Base-by-base conservation (phyloP, 2,113 vertebrate species). In the Hippocampus guttulatus region DNA sequence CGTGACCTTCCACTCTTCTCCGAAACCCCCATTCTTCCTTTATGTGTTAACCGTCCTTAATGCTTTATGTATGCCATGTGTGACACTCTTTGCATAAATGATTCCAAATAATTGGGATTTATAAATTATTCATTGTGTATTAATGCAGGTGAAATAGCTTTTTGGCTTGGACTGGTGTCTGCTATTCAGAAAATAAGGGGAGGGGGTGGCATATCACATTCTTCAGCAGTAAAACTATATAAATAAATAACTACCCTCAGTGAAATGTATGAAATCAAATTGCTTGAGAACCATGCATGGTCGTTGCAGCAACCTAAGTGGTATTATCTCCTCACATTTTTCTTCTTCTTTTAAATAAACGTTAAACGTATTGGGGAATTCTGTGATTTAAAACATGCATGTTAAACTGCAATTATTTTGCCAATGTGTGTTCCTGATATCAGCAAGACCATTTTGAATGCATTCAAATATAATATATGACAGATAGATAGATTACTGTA, bases 71-170 rank as follows among this genome's bases (percentile, higher is more conserved):
- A 95, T 97, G 94, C 94, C 95, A 95, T 94, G 95, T 95, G 93
- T 92, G 91, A 95, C 94, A 95, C 94, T 93, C 94, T 96, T 96
- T 97, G 95, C 96, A 98, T 98, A 96, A 96, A 96, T 95, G 94
- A 96, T 96, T 94, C 95, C 95, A 98, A 97, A 95, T 98, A 97
- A 98, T 98, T 96, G 95, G 94, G 92, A 92, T 84, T 82, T 93
- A 97, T 99, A 95, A 94, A 99, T 97, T 95, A 98, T 98, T 99
- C 92, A 98, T 95, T 93, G 88, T 93, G 93, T 96, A 95, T 95
- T 96, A 97, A 95, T 95, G 92, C 94, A 94, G 94, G 90, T 93
- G 94, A 94, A 95, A 94, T 95, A 91, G 94, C 94, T 95, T 94
- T 93, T 93, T 90, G 92, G 88, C 90, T 91, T 81, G 82, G 87